Conservation (phyloP, 2,797 vertebrate genomes). For the Syngnathus rostellatus region DNA sequence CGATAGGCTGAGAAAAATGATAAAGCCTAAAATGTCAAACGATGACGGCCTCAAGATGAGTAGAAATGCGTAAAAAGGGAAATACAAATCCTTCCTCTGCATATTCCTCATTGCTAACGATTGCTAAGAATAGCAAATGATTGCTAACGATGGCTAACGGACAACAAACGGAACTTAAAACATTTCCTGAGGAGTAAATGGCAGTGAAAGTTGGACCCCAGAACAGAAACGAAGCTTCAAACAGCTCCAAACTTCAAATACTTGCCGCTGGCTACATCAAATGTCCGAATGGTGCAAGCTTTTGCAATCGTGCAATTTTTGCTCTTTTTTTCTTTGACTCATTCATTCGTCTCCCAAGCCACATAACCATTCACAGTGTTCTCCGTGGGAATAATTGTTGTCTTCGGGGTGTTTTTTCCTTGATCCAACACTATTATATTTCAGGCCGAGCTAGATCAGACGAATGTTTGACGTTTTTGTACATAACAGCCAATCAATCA, state of each 20-base stretch:
- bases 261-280: neutral
- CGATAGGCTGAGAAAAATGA: neutral
- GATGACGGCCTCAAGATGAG: too few relatives aligned
- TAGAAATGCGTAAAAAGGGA: too few relatives aligned
- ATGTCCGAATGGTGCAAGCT: neutral
- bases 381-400: conserved; percentile 15
- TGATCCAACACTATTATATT: conserved; percentile 19
- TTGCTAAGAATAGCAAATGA: too few relatives aligned
- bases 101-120: too few relatives aligned
- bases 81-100: too few relatives aligned
- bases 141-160: too few relatives aligned
- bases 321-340: conserved; percentile 7
- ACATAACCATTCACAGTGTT: conserved; percentile 11
- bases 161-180: too few relatives aligned
- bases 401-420: conserved; percentile 15
- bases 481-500: conserved; percentile 27
- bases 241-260: neutral
- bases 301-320: neutral
- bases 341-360: conserved; percentile 7
- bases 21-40: too few relatives aligned
- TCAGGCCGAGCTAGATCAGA: conserved; percentile 27
- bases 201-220: neutral
- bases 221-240: neutral
- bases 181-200: too few relatives aligned
- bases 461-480: conserved; percentile 25